Percentiles rank a stretch among this genome's conserved stretches.
These are phyloP conservation scores for Columba livia DNA, from an alignment of 2,113 vertebrate genomes.

Conservation along the genomic window DNA sequence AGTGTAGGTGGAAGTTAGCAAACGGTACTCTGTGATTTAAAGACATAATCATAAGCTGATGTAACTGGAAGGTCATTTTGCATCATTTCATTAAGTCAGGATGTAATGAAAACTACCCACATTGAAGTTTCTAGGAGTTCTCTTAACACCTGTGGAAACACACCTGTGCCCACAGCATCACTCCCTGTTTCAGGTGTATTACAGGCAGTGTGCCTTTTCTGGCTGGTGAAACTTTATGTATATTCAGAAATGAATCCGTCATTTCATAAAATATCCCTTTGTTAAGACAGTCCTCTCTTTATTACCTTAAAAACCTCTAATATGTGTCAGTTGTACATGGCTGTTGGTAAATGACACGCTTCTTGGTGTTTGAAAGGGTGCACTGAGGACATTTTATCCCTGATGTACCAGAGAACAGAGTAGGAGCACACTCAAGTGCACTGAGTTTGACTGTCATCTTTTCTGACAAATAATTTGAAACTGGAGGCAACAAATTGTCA, in stretches of 20 bases:
- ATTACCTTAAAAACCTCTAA: background rate
- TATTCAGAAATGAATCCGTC: background rate
- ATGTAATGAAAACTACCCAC: background rate
- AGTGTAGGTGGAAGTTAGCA: background rate
- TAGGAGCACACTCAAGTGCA: background rate
- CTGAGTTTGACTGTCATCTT: background rate
- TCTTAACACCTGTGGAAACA: background rate
- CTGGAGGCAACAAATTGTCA: background rate
- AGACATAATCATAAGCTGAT: background rate
- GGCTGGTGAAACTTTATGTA: background rate
- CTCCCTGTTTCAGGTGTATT: background rate
- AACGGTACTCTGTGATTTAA: background rate
- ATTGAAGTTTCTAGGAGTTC: background rate
- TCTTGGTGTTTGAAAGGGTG: background rate
- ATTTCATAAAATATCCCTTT: background rate
- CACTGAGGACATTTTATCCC: background rate
- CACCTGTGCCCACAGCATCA: background rate
- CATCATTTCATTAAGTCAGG: fast-evolving
- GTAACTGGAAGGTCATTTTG: background rate
- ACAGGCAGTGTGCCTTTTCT: background rate
- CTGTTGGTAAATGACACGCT: background rate
- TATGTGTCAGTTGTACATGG: background rate
- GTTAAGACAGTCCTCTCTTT: background rate
- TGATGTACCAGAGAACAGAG: background rate
- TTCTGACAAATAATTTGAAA: constrained; percentile 19